A percentile compares a stretch with the other conserved stretches of the same genome.
phyloP scores from a whole-genome alignment of 2,797 vertebrate species.

The Tamandua tetradactyla region DNA sequence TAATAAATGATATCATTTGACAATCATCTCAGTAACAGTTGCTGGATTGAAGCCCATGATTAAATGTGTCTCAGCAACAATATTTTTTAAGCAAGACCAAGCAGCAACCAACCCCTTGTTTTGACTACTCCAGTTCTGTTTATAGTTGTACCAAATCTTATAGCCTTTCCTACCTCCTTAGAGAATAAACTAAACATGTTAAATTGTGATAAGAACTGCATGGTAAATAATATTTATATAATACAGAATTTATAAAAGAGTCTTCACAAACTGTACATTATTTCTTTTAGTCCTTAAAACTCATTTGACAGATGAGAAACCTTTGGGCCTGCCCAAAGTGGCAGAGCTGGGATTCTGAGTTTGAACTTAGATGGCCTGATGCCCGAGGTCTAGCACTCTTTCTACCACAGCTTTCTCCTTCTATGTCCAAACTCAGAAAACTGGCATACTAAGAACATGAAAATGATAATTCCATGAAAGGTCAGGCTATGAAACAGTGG shows the following conservation, averaged over 20 bases:
- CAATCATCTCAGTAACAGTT: conserved; percentile 49
- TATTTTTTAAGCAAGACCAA: conserved; percentile 49
- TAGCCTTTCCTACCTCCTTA: conserved; percentile 37
- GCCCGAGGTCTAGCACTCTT: neutral
- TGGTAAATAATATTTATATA: conserved; percentile 34
- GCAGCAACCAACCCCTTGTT: conserved; percentile 21
- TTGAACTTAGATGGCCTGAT: neutral
- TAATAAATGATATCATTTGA: conserved; percentile 35
- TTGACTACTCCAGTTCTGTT: conserved; percentile 48
- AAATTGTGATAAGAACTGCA: conserved; percentile 1
- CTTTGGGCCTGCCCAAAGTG: neutral
- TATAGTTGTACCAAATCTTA: conserved; percentile 52
- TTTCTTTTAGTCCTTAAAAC: conserved; percentile 36
- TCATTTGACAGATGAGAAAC: conserved; percentile 6
- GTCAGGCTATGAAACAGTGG: conserved; percentile 44
- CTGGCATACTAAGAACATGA: neutral
- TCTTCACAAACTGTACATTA: conserved; percentile 41
- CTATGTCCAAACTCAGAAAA: conserved; percentile 9
- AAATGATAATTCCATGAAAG: conserved; percentile 31
- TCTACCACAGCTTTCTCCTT: conserved; percentile 7
- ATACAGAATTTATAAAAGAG: conserved; percentile 22
- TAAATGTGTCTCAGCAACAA: conserved; percentile 55
- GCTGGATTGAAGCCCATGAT: conserved; percentile 41
- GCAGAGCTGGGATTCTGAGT: neutral
- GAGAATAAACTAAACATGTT: conserved; percentile 44